phyloP scores from a whole-genome alignment of 2,113 vertebrate genomes.

The Atrichornis clamosus region DNA sequence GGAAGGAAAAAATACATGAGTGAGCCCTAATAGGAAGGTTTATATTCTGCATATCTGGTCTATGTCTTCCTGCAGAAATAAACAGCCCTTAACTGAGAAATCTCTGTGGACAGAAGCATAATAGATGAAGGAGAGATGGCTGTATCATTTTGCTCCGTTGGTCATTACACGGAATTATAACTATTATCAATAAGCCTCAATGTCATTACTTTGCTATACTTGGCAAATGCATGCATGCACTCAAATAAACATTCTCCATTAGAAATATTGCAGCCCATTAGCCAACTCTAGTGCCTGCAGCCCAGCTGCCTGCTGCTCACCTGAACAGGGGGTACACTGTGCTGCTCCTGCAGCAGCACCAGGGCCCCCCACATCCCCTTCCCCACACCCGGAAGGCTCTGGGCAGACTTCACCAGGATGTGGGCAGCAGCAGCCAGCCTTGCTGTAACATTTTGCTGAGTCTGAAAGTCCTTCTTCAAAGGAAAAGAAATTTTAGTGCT shows the following conservation, averaged over 20 bases:
- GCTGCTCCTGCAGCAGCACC: neutral
- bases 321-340: fast-evolving
- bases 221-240: neutral
- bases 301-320: neutral
- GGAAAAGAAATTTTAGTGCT: neutral
- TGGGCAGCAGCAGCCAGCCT: neutral
- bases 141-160: constrained; percentile 42
- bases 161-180: constrained; percentile 46
- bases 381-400: fast-evolving
- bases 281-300: neutral
- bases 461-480: neutral
- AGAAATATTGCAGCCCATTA: neutral
- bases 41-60: constrained; percentile 54
- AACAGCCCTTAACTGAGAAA: constrained; percentile 52
- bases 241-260: constrained; percentile 1
- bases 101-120: constrained; percentile 24
- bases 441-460: neutral
- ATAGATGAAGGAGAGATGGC: constrained; percentile 44
- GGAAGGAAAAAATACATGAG: neutral
- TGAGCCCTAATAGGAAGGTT: constrained; percentile 32
- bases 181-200: constrained; percentile 56
- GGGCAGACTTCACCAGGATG: neutral
- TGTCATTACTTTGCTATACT: constrained; percentile 12
- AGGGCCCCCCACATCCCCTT: neutral
- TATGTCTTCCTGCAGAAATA: constrained; percentile 59